phyloP scores from a whole-genome alignment of 2,888 invertebrate genomes.

The Drosophila cracens region DNA sequence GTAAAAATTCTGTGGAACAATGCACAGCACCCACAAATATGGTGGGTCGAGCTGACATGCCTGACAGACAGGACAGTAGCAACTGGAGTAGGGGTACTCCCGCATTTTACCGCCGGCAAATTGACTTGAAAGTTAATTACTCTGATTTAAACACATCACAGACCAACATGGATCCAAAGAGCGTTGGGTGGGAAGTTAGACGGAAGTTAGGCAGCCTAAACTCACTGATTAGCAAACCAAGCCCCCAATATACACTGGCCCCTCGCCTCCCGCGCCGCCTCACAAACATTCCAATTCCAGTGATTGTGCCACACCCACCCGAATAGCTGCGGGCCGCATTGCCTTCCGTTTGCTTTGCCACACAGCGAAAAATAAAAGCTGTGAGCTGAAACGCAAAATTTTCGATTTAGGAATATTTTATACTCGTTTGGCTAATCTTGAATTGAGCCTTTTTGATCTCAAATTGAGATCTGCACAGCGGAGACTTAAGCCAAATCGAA shows the following conservation, averaged over 20 bases:
- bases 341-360: slow-evolving; percentile 12
- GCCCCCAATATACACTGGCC: neutral
- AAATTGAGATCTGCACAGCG: neutral
- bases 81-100: neutral
- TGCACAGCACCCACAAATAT: neutral
- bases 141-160: slow-evolving; percentile 44
- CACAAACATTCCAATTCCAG: slow-evolving; percentile 32
- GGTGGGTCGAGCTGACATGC: slow-evolving; percentile 2
- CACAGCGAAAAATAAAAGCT: slow-evolving; percentile 1
- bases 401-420: neutral
- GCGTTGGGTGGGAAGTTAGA: neutral
- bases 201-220: slow-evolving; percentile 25
- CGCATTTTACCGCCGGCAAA: slow-evolving; percentile 50
- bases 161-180: neutral
- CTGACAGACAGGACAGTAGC: slow-evolving; percentile 24
- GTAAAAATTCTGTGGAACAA: slow-evolving; percentile 23
- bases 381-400: neutral
- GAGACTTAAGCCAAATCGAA: neutral
- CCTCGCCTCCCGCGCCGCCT: too few relatives aligned
- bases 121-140: slow-evolving; percentile 68
- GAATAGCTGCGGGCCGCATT: slow-evolving; percentile 16
- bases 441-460: neutral
- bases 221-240: slow-evolving; percentile 45
- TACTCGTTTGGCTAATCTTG: neutral
- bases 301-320: slow-evolving; percentile 9